These are phyloP conservation scores for Ramazzottius varieornatus DNA, from an alignment of 2,888 invertebrate species.

Conservation along the genomic window DNA sequence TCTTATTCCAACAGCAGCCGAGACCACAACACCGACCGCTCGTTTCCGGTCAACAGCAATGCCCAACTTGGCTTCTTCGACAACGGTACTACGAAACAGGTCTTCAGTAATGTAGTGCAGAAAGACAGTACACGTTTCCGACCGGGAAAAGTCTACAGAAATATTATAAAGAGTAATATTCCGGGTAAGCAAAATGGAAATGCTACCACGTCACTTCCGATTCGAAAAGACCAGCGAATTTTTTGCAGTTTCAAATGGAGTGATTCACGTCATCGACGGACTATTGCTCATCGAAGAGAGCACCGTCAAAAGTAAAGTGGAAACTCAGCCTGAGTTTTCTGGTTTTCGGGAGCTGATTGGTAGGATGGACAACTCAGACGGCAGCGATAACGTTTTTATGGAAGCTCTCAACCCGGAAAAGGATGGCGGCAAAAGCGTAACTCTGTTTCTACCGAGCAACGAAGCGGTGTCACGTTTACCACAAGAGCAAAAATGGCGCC, in stretches of 20 bases:
- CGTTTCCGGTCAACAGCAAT: too few species aligned
- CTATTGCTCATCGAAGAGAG: slow-evolving; percentile 72
- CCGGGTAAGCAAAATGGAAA: slow-evolving; percentile 24
- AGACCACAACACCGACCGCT: background rate
- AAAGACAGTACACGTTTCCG: slow-evolving; percentile 29
- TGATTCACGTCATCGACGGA: slow-evolving; percentile 66
- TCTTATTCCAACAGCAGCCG: slow-evolving; percentile 5
- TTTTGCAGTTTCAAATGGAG: slow-evolving; percentile 47
- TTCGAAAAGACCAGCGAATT: background rate
- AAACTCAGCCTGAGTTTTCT: slow-evolving; percentile 23
- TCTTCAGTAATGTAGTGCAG: slow-evolving; percentile 6
- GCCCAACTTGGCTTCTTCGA: too few species aligned
- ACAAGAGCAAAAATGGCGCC: slow-evolving; percentile 6
- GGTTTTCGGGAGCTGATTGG: slow-evolving; percentile 56
- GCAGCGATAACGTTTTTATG: too few species aligned
- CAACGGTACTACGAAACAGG: background rate
- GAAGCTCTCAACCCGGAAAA: too few species aligned
- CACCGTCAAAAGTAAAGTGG: slow-evolving; percentile 53
- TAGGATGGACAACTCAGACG: too few species aligned
- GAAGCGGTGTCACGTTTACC: slow-evolving; percentile 37
- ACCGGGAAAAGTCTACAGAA: slow-evolving; percentile 55
- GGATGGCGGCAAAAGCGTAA: slow-evolving; percentile 41
- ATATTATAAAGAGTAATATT: slow-evolving; percentile 63
- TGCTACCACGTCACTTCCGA: background rate
- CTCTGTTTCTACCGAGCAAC: slow-evolving; percentile 66